Conservation (phyloP, 2,888 invertebrate species). For the Pyralis farinalis region DNA sequence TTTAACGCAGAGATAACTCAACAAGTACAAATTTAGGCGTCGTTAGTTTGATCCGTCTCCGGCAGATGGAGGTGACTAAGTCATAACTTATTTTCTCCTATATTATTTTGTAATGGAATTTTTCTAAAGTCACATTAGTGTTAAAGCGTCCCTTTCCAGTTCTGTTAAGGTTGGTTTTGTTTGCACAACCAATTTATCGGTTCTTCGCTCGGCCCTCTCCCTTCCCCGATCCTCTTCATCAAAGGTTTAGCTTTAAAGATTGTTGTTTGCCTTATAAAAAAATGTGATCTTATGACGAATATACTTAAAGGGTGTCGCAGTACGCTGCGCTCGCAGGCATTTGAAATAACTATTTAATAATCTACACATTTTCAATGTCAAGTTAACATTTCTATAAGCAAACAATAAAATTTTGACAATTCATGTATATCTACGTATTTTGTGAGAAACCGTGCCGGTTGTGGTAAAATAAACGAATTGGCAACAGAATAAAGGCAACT, state of each 20-base stretch:
- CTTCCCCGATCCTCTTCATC: conserved; percentile 38
- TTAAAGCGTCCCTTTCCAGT: conserved; percentile 43
- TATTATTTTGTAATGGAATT: conserved; percentile 29
- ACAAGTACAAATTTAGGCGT: conserved; percentile 73
- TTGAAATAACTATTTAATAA: conserved; percentile 13
- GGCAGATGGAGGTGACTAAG: conserved; percentile 40
- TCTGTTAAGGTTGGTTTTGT: conserved; percentile 12
- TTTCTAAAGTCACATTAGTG: conserved; percentile 47
- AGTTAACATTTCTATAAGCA: no score
- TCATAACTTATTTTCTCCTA: conserved; percentile 42
- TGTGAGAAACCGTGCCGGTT: no score
- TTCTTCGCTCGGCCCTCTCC: conserved; percentile 45
- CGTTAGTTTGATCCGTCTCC: conserved; percentile 43
- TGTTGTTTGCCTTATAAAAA: conserved; percentile 80
- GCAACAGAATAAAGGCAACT: no score
- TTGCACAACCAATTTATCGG: conserved; percentile 43
- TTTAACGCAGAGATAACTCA: conserved; percentile 54
- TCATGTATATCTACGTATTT: no score
- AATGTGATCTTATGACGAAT: conserved; percentile 80
- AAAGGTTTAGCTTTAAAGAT: conserved; percentile 79
- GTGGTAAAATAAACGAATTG: no score
- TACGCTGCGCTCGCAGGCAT: conserved; percentile 42
- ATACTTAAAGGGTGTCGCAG: conserved; percentile 66
- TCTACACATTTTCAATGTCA: background rate
- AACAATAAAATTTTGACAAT: no score